A percentile compares a stretch with the other conserved stretches of the same genome.
These are phyloP conservation scores for Corythoichthys intestinalis DNA, from an alignment of 2,113 vertebrate species.

Conservation along the genomic window DNA sequence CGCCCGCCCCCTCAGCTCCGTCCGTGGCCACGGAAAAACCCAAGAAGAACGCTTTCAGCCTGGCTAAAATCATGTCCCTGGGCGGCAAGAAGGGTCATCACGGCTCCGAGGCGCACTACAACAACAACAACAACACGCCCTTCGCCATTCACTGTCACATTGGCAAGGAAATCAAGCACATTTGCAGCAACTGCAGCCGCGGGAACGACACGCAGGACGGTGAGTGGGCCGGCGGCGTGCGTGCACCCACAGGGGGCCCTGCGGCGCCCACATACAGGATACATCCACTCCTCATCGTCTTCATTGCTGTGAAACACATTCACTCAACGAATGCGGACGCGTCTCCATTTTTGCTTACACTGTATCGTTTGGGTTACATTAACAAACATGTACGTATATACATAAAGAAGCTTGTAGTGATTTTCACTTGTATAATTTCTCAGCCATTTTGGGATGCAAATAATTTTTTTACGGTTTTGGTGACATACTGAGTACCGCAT, in stretches of 20 bases:
- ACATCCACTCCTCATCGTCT: background rate
- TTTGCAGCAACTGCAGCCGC: constrained; percentile 98
- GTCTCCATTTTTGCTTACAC: background rate
- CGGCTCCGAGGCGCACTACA: constrained; percentile 63
- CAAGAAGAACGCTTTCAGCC: constrained; percentile 86
- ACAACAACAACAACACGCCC: constrained; percentile 86
- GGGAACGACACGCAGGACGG: constrained; percentile 89
- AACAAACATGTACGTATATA: background rate
- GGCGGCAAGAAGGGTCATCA: constrained; percentile 76
- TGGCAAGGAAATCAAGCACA: constrained; percentile 98
- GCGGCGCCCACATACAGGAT: constrained; percentile 28
- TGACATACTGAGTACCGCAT: too few species aligned
- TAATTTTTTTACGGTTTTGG: constrained; percentile 37
- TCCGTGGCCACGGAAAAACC: constrained; percentile 73
- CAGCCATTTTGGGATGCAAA: constrained; percentile 61
- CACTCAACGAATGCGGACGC: background rate
- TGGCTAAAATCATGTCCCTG: constrained; percentile 89
- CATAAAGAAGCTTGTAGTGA: background rate
- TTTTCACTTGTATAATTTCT: constrained; percentile 48
- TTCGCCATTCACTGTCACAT: constrained; percentile 96
- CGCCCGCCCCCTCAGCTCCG: constrained; percentile 65
- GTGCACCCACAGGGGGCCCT: constrained; percentile 35
- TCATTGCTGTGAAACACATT: background rate
- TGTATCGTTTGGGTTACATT: background rate
- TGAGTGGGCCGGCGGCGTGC: constrained; percentile 75